A percentile compares a stretch with the other conserved stretches of the same genome.
Conservation (phyloP, 2,113 vertebrate genomes). For the Chamaea fasciata region DNA sequence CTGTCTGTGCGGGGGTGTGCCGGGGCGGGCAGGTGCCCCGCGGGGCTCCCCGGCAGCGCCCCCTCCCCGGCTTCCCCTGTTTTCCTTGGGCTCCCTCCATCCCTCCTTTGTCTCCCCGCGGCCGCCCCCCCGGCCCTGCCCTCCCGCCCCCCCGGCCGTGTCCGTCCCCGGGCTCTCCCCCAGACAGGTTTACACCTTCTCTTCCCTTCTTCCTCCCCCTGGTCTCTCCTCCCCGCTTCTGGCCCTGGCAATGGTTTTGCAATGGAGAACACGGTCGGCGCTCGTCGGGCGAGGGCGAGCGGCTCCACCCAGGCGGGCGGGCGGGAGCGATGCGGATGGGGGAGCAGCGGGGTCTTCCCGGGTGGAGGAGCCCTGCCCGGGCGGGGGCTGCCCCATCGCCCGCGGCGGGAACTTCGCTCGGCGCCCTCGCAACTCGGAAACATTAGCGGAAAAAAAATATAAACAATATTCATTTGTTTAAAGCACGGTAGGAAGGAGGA, state of each 20-base stretch:
- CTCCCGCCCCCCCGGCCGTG: neutral
- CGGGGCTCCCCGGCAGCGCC: neutral
- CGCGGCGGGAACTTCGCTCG: neutral
- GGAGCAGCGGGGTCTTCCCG: neutral
- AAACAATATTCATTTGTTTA: neutral
- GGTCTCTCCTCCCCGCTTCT: neutral
- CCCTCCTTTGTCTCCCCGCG: slow-evolving; percentile 4
- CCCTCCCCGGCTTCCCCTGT: neutral
- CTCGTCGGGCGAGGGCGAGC: neutral
- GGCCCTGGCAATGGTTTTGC: neutral
- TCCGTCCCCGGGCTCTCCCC: neutral
- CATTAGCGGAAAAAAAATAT: accelerated
- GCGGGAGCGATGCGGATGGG: neutral
- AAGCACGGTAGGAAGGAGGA: neutral
- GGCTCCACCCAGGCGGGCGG: slow-evolving; percentile 21
- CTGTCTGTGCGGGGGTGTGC: neutral
- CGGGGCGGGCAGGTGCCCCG: slow-evolving; percentile 23
- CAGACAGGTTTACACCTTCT: slow-evolving; percentile 13
- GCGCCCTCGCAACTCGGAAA: neutral
- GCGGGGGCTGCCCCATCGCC: neutral
- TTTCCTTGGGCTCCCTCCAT: neutral
- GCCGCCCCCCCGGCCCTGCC: neutral
- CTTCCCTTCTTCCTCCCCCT: neutral
- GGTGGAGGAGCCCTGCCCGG: neutral
- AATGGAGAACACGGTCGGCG: neutral